These are phyloP conservation scores for Turdus rufiventris DNA, from an alignment of 2,113 vertebrate genomes.

Conservation along the genomic window DNA sequence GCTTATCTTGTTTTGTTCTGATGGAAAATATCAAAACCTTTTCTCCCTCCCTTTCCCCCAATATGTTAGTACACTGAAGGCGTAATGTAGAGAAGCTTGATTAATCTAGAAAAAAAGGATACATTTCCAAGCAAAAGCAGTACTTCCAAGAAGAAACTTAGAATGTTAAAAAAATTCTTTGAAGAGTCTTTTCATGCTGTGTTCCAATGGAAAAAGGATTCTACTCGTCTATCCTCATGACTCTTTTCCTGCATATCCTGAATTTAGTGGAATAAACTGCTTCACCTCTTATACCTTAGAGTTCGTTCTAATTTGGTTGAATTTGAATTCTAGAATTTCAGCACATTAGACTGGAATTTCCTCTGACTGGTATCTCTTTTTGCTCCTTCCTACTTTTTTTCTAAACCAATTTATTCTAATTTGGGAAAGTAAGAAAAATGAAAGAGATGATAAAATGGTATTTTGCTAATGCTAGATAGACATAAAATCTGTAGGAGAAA, in stretches of 20 bases:
- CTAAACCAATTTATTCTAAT: not conserved
- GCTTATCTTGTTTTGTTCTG: not conserved
- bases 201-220: constrained; percentile 20
- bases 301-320: constrained; percentile 32
- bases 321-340: constrained; percentile 42
- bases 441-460: not conserved
- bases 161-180: not conserved
- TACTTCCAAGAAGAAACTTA: not conserved
- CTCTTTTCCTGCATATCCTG: constrained; percentile 23
- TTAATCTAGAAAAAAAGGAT: not conserved
- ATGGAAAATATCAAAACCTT: not conserved
- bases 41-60: not conserved
- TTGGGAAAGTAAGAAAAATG: not conserved
- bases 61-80: not conserved
- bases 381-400: not conserved
- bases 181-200: not conserved
- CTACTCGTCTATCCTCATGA: not conserved
- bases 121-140: not conserved
- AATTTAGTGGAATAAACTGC: constrained; percentile 41
- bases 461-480: not conserved
- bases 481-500: not conserved
- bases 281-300: constrained; percentile 7
- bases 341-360: not conserved
- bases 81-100: not conserved
- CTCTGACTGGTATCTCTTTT: not conserved